Evolutionary conservation across 2,113 vertebrate genomes (phyloP), one percentile per base, ranked within the genome.

Genomic region (Phasianus colchicus): DNA sequence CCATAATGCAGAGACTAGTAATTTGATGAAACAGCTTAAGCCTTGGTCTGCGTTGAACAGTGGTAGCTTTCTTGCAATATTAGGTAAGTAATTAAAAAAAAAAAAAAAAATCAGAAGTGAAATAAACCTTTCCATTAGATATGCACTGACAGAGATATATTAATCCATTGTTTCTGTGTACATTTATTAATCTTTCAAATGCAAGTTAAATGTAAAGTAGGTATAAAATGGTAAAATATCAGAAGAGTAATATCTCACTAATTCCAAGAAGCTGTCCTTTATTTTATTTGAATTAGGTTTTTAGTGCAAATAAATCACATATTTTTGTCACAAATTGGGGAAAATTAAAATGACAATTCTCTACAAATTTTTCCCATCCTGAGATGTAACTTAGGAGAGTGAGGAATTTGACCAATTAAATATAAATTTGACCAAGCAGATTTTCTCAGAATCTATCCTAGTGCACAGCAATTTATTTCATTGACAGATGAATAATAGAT

Each of bases 391-490:
- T 9, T 65, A 67, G 57, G 12, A 63, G 6, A 42, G 2, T 0
- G 13, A 19, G 6, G 48, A 74, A 55, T 92, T 29, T n/a, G 10
- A 9, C 63, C 19, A 77, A 50, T 20, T 29, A 80, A 69, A 38
- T 30, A 63, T 42, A 36, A 86, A 64, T 3, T 22, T 57, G 11
- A 20, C 0, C 0, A 32, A 8, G 2, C 55, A 19, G 47, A 4
- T 76, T 86, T 72, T 88, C 36, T 89, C 16, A 47, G 67, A 75
- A 60, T 67, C 32, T 64, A 19, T 32, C 21, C 18, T 60, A 47
- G 19, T 29, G 20, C 5, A 29, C 2, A 3, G 42, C 7, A 85
- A 82, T 60, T 1, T 30, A 73, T 85, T 65, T 80, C 18, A 74
- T 36, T 45, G 72, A 55, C 4, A 72, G 38, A 83, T 50, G 54